A percentile compares a stretch with the other conserved stretches of the same genome.
phyloP scores from a whole-genome alignment of 2,888 invertebrate species.

The Lamellibrachia satsuma region DNA sequence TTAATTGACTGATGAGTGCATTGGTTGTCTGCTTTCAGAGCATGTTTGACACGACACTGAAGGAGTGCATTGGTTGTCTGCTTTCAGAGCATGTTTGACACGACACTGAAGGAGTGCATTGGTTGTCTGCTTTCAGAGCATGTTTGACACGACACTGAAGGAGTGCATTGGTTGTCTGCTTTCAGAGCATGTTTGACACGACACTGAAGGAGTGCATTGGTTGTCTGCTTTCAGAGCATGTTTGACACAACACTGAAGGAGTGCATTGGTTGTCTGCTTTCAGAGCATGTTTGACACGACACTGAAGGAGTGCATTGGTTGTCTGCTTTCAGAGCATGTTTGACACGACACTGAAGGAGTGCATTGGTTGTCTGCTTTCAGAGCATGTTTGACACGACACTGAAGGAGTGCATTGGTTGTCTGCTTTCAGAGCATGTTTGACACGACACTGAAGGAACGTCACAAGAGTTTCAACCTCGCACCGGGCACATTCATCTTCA shows the following conservation, averaged over 20 bases:
- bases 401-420: too few relatives aligned
- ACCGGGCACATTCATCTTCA: conserved; percentile 95
- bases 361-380: conserved; percentile 43
- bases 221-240: conserved; percentile 51
- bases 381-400: too few relatives aligned
- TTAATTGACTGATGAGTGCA: too few relatives aligned
- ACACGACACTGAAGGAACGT: conserved; percentile 70
- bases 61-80: conserved; percentile 54
- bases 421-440: conserved; percentile 63
- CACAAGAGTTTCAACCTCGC: conserved; percentile 87
- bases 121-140: conserved; percentile 51
- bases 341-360: too few relatives aligned
- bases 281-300: too few relatives aligned
- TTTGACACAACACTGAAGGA: too few relatives aligned
- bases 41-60: conserved; percentile 64
- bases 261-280: conserved; percentile 31
- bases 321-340: conserved; percentile 53
- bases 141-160: conserved; percentile 65
- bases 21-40: conserved; percentile 49
- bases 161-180: conserved; percentile 49
- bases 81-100: conserved; percentile 64
- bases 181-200: conserved; percentile 65
- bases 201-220: conserved; percentile 65
- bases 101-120: conserved; percentile 62
- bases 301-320: too few relatives aligned